Conservation (phyloP, 2,113 vertebrate species). For the Cathartes aura region DNA sequence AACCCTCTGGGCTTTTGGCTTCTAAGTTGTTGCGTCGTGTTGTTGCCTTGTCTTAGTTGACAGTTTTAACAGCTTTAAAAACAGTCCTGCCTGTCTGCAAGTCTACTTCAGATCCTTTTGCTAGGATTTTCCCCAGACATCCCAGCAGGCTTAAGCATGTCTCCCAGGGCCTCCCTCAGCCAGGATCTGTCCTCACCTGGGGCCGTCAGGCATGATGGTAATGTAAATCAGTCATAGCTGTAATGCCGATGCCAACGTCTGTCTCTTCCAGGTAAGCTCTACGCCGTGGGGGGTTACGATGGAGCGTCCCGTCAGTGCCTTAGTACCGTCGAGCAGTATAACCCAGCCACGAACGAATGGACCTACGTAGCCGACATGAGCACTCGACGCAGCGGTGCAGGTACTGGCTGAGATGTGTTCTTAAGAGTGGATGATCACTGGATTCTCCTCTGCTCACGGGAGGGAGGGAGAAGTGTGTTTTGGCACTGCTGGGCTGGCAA, state of each 20-base stretch:
- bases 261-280: slow-evolving; percentile 86
- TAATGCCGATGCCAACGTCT: neutral
- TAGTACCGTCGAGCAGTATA: slow-evolving; percentile 93
- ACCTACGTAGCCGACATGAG: slow-evolving; percentile 93
- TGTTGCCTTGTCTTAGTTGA: neutral
- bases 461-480: neutral
- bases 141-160: neutral
- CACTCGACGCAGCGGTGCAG: slow-evolving; percentile 95
- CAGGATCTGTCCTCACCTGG: neutral
- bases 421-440: rapidly evolving
- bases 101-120: rapidly evolving
- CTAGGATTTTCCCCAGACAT: neutral
- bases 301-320: slow-evolving; percentile 96
- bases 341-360: slow-evolving; percentile 92
- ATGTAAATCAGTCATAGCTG: rapidly evolving
- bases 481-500: neutral
- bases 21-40: neutral
- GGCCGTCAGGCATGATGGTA: rapidly evolving
- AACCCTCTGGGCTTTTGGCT: neutral
- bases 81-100: rapidly evolving
- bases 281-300: slow-evolving; percentile 94
- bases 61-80: neutral
- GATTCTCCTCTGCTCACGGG: rapidly evolving
- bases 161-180: neutral
- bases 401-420: slow-evolving; percentile 50